These are phyloP conservation scores for Simalia tracyae DNA, from an alignment of 2,797 vertebrate species.

Conservation along the genomic window DNA sequence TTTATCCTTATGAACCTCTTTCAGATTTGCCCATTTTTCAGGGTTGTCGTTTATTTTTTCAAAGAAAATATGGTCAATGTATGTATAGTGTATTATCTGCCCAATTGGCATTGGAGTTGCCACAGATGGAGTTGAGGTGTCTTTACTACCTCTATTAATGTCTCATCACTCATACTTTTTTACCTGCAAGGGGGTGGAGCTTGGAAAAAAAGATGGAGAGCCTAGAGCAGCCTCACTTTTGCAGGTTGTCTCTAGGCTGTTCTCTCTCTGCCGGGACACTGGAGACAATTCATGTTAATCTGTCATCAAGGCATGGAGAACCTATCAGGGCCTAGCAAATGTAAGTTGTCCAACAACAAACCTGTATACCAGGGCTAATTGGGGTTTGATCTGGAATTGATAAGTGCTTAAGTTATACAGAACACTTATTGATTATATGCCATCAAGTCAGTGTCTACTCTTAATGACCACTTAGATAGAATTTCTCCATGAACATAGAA, in stretches of 20 bases:
- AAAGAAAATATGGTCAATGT: background rate
- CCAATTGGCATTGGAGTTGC: background rate
- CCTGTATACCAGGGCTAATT: background rate
- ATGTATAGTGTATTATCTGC: background rate
- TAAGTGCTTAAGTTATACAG: background rate
- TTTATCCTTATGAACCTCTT: background rate
- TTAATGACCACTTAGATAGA: background rate
- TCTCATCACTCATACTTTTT: background rate
- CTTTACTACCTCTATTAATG: background rate
- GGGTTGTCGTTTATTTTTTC: background rate
- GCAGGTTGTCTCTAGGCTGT: background rate
- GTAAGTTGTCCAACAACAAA: background rate
- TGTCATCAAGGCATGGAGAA: background rate
- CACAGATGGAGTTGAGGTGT: background rate
- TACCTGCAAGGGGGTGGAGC: background rate
- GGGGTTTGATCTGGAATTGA: background rate
- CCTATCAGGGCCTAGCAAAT: background rate
- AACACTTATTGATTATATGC: background rate
- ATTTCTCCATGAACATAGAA: background rate
- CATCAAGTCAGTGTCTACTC: background rate
- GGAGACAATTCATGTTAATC: background rate
- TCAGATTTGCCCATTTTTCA: background rate
- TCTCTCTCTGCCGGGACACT: background rate
- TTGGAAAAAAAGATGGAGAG: background rate
- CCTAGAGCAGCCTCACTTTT: background rate